Conservation (phyloP, 2,888 invertebrate species). For the Myathropa florea region DNA sequence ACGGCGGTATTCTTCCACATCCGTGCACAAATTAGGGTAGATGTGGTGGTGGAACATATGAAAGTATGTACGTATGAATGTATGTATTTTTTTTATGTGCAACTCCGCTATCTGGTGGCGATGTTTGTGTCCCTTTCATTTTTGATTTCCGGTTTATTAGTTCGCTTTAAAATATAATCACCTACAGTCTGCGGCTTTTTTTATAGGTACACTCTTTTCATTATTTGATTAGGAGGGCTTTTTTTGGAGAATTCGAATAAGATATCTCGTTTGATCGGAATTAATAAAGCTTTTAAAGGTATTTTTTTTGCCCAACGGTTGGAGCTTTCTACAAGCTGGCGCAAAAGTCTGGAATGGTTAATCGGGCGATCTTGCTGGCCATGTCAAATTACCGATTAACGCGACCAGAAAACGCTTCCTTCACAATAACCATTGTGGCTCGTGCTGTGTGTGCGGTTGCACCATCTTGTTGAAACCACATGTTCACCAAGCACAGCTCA, state of each 20-base stretch:
- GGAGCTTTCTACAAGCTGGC: too few relatives aligned
- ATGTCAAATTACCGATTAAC: too few relatives aligned
- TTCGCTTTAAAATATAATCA: conserved; percentile 38
- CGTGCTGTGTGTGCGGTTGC: too few relatives aligned
- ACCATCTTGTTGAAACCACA: too few relatives aligned
- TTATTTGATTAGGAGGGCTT: neutral
- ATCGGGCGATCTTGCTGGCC: too few relatives aligned
- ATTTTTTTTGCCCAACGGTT: neutral
- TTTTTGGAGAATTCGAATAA: neutral
- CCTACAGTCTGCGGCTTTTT: conserved; percentile 4
- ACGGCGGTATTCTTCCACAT: conserved; percentile 11
- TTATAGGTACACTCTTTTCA: neutral
- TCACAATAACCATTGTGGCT: too few relatives aligned
- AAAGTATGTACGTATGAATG: neutral
- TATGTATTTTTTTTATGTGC: neutral
- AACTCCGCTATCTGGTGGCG: conserved; percentile 16
- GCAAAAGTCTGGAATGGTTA: too few relatives aligned
- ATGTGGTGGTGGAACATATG: neutral
- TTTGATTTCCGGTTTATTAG: conserved; percentile 63
- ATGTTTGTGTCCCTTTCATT: conserved; percentile 43
- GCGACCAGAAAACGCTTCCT: too few relatives aligned
- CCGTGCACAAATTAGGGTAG: conserved; percentile 51
- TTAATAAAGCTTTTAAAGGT: neutral
- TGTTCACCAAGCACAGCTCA: too few relatives aligned
- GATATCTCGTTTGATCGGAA: neutral